phyloP scores from a whole-genome alignment of 1,140 invertebrate genomes.

The Onthophagus taurus region DNA sequence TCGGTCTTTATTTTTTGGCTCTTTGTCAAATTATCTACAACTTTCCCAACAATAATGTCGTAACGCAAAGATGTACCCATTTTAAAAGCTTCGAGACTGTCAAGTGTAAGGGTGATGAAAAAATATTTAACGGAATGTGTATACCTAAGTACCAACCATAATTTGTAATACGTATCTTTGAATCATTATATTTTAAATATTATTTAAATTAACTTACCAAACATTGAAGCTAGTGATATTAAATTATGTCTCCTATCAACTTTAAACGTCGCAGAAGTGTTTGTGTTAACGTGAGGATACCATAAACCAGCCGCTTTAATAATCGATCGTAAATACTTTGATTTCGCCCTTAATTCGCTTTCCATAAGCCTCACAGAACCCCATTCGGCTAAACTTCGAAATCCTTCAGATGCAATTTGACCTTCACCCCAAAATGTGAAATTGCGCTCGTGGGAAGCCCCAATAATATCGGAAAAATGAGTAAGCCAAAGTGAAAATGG shows the following conservation, averaged over 20 bases:
- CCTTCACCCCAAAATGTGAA: slow-evolving; percentile 94
- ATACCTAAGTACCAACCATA: too few species aligned
- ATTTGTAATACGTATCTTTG: too few species aligned
- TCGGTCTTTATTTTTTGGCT: too few species aligned
- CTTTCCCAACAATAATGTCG: too few species aligned
- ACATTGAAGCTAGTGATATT: slow-evolving; percentile 89
- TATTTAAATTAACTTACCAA: slow-evolving; percentile 52
- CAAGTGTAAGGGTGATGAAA: too few species aligned
- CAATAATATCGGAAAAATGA: slow-evolving; percentile 97
- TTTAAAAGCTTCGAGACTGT: too few species aligned
- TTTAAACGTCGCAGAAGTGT: slow-evolving; percentile 74
- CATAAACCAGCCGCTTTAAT: slow-evolving; percentile 91
- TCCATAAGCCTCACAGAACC: slow-evolving; percentile 88
- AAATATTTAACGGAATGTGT: too few species aligned
- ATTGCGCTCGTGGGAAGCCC: slow-evolving; percentile 83
- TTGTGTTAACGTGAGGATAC: slow-evolving; percentile 86
- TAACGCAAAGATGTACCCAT: too few species aligned
- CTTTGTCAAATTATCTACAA: too few species aligned
- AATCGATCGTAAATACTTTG: slow-evolving; percentile 76
- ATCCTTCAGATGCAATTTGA: slow-evolving; percentile 80
- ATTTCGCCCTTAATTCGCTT: slow-evolving; percentile 75
- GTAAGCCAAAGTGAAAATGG: slow-evolving; percentile 82
- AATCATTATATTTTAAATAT: too few species aligned
- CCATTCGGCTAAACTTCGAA: slow-evolving; percentile 84
- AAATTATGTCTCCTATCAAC: slow-evolving; percentile 84